Percentiles rank a stretch among this genome's conserved stretches.
Evolutionary conservation across 2,113 vertebrate genomes (phyloP).

Genomic region (Callipepla californica): DNA sequence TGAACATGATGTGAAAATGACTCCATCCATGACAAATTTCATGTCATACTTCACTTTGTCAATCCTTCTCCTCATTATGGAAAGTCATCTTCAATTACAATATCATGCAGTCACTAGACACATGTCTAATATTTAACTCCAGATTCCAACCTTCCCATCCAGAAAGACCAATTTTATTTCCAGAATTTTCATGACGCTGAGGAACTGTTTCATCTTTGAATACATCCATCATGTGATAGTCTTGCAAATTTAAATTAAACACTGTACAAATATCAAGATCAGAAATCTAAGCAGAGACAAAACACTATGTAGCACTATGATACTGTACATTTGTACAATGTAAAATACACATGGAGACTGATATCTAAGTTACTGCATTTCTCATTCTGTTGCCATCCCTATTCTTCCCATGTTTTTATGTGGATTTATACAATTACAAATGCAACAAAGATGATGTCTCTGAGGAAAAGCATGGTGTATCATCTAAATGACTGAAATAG

Average conservation of each 20-base stretch:
- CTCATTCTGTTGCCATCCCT: not conserved
- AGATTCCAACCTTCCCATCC: not conserved
- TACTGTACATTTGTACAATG: not conserved
- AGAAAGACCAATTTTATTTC: not conserved
- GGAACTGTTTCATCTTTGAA: not conserved
- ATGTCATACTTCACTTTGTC: not conserved
- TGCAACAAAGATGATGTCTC: not conserved
- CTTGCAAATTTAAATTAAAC: not conserved
- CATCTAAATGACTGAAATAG: not conserved
- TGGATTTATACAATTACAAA: not conserved
- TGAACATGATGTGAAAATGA: not conserved
- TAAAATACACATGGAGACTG: not conserved
- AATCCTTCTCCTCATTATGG: not conserved
- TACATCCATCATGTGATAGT: not conserved
- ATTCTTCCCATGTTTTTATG: not conserved
- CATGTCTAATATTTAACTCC: not conserved
- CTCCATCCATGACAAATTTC: not conserved
- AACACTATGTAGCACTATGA: not conserved
- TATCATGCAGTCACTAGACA: not conserved
- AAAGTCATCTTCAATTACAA: not conserved
- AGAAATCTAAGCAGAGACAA: not conserved
- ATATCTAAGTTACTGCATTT: not conserved
- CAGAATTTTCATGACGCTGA: not conserved
- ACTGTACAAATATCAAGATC: not conserved
- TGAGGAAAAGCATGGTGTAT: not conserved